Percentiles rank a stretch among this genome's conserved stretches.
Conservation (phyloP, 2,797 vertebrate species). For the Falco rusticolus region DNA sequence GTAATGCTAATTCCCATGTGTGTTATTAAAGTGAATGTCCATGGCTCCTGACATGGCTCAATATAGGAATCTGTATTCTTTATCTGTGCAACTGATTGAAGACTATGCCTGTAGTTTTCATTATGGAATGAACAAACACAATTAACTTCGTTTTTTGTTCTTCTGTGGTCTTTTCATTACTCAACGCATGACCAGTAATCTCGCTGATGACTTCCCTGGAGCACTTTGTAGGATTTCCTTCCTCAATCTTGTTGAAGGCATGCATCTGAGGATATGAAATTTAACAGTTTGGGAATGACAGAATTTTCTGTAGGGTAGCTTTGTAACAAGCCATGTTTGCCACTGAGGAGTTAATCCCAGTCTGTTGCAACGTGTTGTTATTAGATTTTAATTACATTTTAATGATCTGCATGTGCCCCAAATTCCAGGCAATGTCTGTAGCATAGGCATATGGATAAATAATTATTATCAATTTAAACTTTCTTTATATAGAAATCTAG, state of each 20-base stretch:
- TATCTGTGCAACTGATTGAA: conserved; percentile 31
- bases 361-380: background rate
- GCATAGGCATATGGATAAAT: background rate
- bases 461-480: background rate
- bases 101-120: conserved; percentile 19
- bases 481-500: background rate
- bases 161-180: conserved; percentile 13
- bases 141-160: background rate
- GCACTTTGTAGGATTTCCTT: background rate
- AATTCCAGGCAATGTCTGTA: background rate
- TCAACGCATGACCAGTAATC: conserved; percentile 32
- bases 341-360: background rate
- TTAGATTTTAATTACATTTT: conserved; percentile 31
- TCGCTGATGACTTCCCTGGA: conserved; percentile 17
- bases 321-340: background rate
- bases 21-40: background rate
- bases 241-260: conserved; percentile 32
- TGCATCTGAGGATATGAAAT: conserved; percentile 4
- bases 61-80: background rate
- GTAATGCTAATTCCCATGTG: background rate
- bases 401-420: background rate
- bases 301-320: background rate
- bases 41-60: background rate
- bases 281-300: background rate
- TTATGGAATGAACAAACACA: conserved; percentile 11